Base-by-base conservation (phyloP, 2,797 vertebrate species). In the Parotocinclus haroldoi region DNA sequence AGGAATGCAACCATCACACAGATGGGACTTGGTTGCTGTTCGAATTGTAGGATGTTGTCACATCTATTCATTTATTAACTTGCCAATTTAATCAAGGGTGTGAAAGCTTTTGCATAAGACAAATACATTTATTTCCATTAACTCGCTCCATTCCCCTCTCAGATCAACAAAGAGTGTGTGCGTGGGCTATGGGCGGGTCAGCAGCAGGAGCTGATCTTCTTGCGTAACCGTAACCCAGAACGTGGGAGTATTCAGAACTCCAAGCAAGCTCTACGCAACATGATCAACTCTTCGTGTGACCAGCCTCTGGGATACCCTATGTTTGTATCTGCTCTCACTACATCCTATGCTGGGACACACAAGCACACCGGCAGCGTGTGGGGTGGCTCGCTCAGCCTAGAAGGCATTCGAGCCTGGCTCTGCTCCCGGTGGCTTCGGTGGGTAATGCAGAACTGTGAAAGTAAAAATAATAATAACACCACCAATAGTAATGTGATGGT, bases 171-270 rank as follows among this genome's bases (percentile, higher is more conserved):
- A 72, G 97, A 99, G 79, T 98, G 97, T 0, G 95, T 99, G 60
- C 90, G 96, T 13, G 96, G 96, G 0, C 92, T 99, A 7, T 99
- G 96, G 97, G 95, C 97, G 0, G 96, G 95, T 8, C 97, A 99
- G 82, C 97, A 98, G 79, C 95, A 98, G 76, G 97, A 99, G 68
- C 80, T 99, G 74, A 92, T 99, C 66, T 99, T 99, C 83, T 82
- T 99, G 57, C 91, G 96, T 10, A 99, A 98, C 79, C 88, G 94
- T 55, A 98, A 99, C 82, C 96, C 96, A 0, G 97, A 99, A 72
- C 92, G 95, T 0, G 96, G 97, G 39, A 99, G 97, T 88, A 98
- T 99, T 83, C 97, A 99, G 89, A 99, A 99, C 88, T 96, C 96
- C 1, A 96, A 95, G 79, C 97, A 98, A 71, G 97, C 96, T 7